phyloP scores from a whole-genome alignment of 2,113 vertebrate species.

The Herpailurus yagouaroundi region DNA sequence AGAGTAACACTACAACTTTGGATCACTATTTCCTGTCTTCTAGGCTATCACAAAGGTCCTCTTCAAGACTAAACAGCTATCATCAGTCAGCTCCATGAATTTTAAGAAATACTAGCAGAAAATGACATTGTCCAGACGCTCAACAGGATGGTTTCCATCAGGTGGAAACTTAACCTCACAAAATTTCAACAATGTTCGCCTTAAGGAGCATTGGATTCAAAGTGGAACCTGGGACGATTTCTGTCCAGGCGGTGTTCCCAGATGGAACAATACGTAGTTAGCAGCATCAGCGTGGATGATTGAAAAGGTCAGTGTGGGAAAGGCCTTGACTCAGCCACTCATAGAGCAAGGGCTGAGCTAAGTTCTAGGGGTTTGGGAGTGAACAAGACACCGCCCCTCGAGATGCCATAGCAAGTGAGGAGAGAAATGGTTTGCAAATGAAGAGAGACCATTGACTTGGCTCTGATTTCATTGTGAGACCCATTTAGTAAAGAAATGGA shows the following conservation, averaged over 20 bases:
- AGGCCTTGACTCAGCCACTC: neutral
- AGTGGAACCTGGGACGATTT: neutral
- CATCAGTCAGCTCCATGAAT: neutral
- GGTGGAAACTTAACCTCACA: neutral
- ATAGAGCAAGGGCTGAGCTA: neutral
- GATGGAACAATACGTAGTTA: neutral
- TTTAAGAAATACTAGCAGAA: neutral
- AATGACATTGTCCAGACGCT: neutral
- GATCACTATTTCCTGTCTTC: neutral
- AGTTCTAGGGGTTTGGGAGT: neutral
- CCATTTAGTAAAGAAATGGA: neutral
- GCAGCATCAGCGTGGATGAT: neutral
- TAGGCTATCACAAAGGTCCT: neutral
- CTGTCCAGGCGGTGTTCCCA: neutral
- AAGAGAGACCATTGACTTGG: neutral
- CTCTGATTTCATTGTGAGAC: neutral
- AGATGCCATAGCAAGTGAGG: neutral
- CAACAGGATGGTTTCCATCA: neutral
- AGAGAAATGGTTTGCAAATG: neutral
- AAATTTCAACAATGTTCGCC: neutral
- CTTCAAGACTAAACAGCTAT: neutral
- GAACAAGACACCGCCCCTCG: neutral
- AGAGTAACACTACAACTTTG: neutral
- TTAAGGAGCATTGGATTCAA: neutral
- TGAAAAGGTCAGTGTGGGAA: neutral